Base-by-base conservation (phyloP, 2,888 invertebrate genomes). In the Acronicta leporina region DNA sequence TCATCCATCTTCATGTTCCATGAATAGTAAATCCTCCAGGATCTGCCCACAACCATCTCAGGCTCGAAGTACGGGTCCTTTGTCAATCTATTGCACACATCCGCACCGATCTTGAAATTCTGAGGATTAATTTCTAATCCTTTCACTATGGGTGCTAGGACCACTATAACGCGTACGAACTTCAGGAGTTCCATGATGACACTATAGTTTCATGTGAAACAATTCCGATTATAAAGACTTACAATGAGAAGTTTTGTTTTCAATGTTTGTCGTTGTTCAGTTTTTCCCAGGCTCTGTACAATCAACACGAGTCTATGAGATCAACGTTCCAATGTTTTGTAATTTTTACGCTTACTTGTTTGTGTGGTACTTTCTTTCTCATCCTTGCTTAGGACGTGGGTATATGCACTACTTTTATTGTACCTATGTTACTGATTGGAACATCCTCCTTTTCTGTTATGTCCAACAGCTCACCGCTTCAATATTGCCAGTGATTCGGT, bases 11-110 rank as follows among this genome's bases (percentile, higher is more conserved):
- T 81, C 75, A 89, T 77, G 42, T 90, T 88, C 92, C 92, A 93
- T 0, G 88, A 79, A 30, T 89, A 88, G 54, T 89, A 91, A 11
- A 92, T 84, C 41, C 89, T 77, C 92, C 93, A 93, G 0, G 86
- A 77, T 20, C 75, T 81, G 0, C 87, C 89, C 0, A 88, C 47
- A 0, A 92, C 82, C 55, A 86, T 53, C 0, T 92, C 88, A 0
- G 81, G 68, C 15, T 89, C 89, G 50, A 92, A 93, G 51, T 81
- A 88, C 0, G 92, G 88, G 0, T 88, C 72, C 15, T 73, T 81
- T 0, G 76, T 69, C 41, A 91, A 65, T 35, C 75, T 82, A 1
- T 57, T 51, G 25, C 92, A 92, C 10, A 63, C 62, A 6, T 77
- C 75, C 6, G 66, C 67, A 49, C 80, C 80, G 4, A 56, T 71